A percentile compares a stretch with the other conserved stretches of the same genome.
These are phyloP conservation scores for Okamejei kenojei DNA, from an alignment of 2,797 vertebrate species.

Conservation along the genomic window DNA sequence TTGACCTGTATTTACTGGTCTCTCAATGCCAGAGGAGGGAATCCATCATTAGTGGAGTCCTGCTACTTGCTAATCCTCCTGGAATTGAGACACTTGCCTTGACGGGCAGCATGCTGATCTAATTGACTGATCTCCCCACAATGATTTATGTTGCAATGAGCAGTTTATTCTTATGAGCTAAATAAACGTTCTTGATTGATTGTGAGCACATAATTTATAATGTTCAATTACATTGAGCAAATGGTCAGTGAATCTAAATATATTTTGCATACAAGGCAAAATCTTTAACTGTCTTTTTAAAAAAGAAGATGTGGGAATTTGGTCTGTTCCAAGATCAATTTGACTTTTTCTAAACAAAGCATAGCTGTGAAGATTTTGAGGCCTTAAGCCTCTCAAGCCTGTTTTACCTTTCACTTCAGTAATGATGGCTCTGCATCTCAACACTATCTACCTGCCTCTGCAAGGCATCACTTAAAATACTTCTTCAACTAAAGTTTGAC, in stretches of 20 bases:
- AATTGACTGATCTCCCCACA: not conserved
- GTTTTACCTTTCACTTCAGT: not conserved
- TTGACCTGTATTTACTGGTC: constrained; percentile 28
- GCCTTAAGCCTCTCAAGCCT: not conserved
- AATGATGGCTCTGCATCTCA: not conserved
- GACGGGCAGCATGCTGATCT: constrained; percentile 10
- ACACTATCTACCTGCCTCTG: not conserved
- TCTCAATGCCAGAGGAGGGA: not conserved
- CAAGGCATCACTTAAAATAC: no score
- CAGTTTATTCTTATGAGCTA: not conserved
- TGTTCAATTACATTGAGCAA: not conserved
- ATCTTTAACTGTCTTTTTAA: not conserved
- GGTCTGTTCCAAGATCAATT: not conserved
- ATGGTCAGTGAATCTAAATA: not conserved
- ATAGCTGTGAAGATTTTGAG: not conserved
- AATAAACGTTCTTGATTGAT: constrained; percentile 13
- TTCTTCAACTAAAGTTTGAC: not conserved
- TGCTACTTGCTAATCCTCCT: not conserved
- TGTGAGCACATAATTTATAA: not conserved
- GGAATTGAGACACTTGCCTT: not conserved
- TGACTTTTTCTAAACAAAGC: not conserved
- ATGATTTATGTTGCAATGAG: not conserved
- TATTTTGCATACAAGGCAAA: not conserved
- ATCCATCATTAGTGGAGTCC: constrained; percentile 1
- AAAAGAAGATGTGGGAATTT: no score